Conservation (phyloP, 2,888 invertebrate genomes). For the Griposia aprilina region DNA sequence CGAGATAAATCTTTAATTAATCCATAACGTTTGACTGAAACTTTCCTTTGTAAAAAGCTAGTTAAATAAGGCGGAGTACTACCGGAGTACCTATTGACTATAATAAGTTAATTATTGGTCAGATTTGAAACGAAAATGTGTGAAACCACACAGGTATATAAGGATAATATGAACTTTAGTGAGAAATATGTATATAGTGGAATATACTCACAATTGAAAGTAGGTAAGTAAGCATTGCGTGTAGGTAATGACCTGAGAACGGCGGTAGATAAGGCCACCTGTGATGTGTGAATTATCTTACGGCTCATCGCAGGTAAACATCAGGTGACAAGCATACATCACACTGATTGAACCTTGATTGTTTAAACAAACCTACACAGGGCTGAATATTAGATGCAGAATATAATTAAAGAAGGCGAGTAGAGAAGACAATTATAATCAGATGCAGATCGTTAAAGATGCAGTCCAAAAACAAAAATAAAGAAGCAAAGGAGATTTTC, state of each 20-base stretch:
- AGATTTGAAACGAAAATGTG: not conserved
- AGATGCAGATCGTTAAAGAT: slow-evolving; percentile 11
- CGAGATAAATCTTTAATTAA: slow-evolving; percentile 58
- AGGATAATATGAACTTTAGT: not conserved
- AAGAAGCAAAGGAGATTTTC: not conserved
- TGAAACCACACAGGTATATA: not conserved
- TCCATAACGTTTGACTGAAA: slow-evolving; percentile 17
- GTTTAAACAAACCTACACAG: slow-evolving; percentile 31
- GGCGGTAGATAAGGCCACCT: slow-evolving; percentile 37
- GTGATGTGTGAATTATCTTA: slow-evolving; percentile 53
- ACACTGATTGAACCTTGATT: slow-evolving; percentile 51
- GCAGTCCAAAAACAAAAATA: not conserved
- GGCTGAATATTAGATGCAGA: slow-evolving; percentile 22
- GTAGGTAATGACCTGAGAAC: slow-evolving; percentile 39
- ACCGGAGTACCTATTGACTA: not conserved
- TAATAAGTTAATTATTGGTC: not conserved
- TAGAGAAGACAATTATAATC: slow-evolving; percentile 7
- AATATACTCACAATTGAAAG: not conserved
- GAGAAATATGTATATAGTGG: not conserved
- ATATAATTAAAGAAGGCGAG: slow-evolving; percentile 11
- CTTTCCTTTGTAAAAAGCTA: slow-evolving; percentile 38
- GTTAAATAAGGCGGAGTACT: slow-evolving; percentile 22
- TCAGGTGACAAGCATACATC: slow-evolving; percentile 42
- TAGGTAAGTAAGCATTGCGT: not conserved
- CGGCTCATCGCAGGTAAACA: slow-evolving; percentile 41